Evolutionary conservation across 2,797 vertebrate species (phyloP).

Genomic region (Micrastur ruficollis): DNA sequence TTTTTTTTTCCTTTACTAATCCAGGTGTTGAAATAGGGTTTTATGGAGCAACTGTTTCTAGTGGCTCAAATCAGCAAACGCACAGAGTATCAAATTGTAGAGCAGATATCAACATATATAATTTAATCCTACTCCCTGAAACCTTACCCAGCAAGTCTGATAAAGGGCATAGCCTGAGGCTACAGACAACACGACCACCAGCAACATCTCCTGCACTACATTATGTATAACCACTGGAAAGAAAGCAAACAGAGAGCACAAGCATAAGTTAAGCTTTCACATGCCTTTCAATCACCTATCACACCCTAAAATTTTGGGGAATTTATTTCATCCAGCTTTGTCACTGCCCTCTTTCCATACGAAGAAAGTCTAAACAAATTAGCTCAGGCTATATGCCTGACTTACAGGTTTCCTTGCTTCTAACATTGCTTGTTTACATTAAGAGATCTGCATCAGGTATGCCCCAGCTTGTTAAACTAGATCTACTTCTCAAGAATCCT

Average conservation of each 20-base stretch:
- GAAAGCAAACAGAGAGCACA: not conserved
- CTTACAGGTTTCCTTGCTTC: not conserved
- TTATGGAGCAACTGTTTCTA: not conserved
- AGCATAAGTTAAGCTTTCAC: not conserved
- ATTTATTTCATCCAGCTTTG: not conserved
- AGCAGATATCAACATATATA: not conserved
- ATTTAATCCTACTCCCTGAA: slow-evolving; percentile 5
- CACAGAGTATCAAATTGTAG: not conserved
- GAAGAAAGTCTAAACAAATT: not conserved
- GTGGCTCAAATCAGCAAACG: not conserved
- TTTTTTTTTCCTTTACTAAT: not conserved
- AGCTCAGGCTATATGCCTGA: not conserved
- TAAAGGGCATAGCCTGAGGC: not conserved
- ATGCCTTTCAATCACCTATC: not conserved
- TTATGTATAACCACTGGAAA: not conserved
- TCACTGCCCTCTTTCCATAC: not conserved
- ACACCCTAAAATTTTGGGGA: not conserved
- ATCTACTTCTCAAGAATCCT: not conserved
- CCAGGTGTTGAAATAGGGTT: not conserved
- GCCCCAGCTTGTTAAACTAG: not conserved
- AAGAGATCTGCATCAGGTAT: not conserved
- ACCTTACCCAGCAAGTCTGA: not conserved
- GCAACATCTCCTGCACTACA: not conserved
- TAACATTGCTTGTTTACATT: not conserved
- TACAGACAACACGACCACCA: not conserved